phyloP scores from a whole-genome alignment of 2,113 vertebrate species.

The Cynoglossus semilaevis region DNA sequence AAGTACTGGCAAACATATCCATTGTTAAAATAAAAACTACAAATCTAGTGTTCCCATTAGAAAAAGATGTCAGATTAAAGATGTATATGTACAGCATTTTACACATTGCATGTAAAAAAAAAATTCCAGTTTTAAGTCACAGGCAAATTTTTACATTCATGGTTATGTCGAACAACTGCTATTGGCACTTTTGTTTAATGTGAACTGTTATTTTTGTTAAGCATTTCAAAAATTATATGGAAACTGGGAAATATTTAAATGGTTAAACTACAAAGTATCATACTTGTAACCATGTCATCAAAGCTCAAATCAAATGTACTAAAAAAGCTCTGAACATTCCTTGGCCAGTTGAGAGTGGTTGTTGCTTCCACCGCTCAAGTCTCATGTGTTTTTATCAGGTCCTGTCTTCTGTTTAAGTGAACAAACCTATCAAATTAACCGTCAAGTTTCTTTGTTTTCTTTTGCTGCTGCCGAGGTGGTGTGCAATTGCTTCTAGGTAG shows the following conservation, averaged over 20 bases:
- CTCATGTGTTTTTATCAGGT: constrained; percentile 10
- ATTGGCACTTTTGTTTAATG: constrained; percentile 2
- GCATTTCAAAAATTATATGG: constrained; percentile 2
- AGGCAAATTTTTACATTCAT: constrained; percentile 30
- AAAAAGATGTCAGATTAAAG: constrained; percentile 49
- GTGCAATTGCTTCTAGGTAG: no score
- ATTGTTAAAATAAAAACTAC: constrained; percentile 57
- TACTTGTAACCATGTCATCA: constrained; percentile 16
- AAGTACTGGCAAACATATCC: constrained; percentile 67
- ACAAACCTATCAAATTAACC: no score
- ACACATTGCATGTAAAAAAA: constrained; percentile 62
- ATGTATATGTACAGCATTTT: constrained; percentile 55
- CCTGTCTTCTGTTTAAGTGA: constrained; percentile 1
- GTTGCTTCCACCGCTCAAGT: constrained; percentile 1
- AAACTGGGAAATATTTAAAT: constrained; percentile 13
- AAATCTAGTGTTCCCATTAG: constrained; percentile 43
- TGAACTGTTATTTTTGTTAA: constrained; percentile 6
- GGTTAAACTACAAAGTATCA: constrained; percentile 13
- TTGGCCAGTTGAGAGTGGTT: constrained; percentile 12
- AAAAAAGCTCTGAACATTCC: constrained; percentile 1
- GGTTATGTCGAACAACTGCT: no score
- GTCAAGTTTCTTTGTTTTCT: no score
- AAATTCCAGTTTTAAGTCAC: constrained; percentile 67
- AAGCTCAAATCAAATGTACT: constrained; percentile 15
- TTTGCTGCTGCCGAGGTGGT: no score